Evolutionary conservation across 1,140 invertebrate genomes (phyloP).

Genomic region (Brachionus koreanus): DNA sequence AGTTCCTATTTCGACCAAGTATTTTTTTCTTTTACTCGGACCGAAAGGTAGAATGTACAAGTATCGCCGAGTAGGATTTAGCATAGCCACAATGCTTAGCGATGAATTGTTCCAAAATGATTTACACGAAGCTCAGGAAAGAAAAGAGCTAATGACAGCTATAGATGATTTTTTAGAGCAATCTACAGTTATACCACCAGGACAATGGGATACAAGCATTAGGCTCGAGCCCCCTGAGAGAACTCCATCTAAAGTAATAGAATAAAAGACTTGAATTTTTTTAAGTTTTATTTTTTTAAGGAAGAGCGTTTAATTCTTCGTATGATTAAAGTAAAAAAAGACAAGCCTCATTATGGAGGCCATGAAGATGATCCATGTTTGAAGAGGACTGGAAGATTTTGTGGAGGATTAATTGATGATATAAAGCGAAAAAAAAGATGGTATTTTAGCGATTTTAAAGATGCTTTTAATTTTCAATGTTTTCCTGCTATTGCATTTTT

Average conservation of each 20-base stretch:
- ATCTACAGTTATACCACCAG: constrained; percentile 88
- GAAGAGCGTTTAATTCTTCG: constrained; percentile 49
- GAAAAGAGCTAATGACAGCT: constrained; percentile 62
- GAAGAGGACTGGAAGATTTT: constrained; percentile 60
- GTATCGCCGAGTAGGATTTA: constrained; percentile 90
- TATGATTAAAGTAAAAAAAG: constrained; percentile 48
- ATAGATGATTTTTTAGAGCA: constrained; percentile 92
- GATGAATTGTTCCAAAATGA: constrained; percentile 84
- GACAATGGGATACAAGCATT: constrained; percentile 93
- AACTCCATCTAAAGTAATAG: constrained; percentile 69
- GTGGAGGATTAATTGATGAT: constrained; percentile 82
- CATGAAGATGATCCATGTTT: constrained; percentile 61
- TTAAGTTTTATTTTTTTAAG: constrained; percentile 45
- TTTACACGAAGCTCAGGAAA: constrained; percentile 78
- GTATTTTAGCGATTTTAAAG: constrained; percentile 67
- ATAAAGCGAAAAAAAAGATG: constrained; percentile 84
- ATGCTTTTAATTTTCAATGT: constrained; percentile 85
- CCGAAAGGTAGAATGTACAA: constrained; percentile 74
- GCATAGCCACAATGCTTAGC: constrained; percentile 90
- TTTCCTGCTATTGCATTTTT: constrained; percentile 94
- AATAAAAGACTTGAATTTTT: neutral
- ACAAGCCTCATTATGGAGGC: constrained; percentile 49
- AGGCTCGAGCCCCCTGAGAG: constrained; percentile 93
- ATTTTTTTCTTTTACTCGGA: constrained; percentile 87
- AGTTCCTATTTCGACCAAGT: constrained; percentile 90